Evolutionary conservation across 2,888 invertebrate genomes (phyloP).

Genomic region (Parasteatoda lunata): DNA sequence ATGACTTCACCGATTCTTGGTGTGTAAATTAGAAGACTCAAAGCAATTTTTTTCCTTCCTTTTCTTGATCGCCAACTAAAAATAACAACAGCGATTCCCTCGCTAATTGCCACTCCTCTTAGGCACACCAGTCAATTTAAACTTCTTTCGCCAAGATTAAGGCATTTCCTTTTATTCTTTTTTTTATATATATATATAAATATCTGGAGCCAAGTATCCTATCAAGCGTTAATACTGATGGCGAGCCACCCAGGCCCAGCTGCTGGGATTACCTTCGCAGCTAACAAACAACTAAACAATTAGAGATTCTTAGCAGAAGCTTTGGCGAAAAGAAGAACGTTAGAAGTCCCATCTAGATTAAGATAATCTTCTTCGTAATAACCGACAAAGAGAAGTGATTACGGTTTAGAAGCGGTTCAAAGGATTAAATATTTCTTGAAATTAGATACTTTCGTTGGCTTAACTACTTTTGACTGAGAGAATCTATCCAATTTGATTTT

Average conservation of each 20-base stretch:
- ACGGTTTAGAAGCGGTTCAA: constrained; percentile 35
- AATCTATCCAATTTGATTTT: too few species aligned
- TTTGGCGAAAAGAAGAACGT: constrained; percentile 24
- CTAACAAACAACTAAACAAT: constrained; percentile 53
- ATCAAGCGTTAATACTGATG: constrained; percentile 9
- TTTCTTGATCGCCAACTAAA: background rate
- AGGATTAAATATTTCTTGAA: constrained; percentile 14
- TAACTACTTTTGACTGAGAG: too few species aligned
- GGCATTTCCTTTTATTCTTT: background rate
- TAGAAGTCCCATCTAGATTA: constrained; percentile 33
- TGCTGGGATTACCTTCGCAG: constrained; percentile 16
- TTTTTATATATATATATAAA: background rate
- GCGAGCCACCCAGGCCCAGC: constrained; percentile 10
- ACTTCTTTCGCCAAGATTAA: background rate
- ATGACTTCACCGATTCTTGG: too few species aligned
- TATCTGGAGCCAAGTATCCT: background rate
- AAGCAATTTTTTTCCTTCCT: background rate
- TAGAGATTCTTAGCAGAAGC: constrained; percentile 38
- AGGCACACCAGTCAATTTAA: background rate
- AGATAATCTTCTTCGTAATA: constrained; percentile 27
- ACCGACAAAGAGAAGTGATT: constrained; percentile 17
- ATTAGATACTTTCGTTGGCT: background rate
- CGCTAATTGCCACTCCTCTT: background rate
- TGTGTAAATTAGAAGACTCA: background rate
- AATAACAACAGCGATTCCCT: background rate